Evolutionary conservation across 2,888 invertebrate genomes (phyloP).

Genomic region (Coronaproctus castanopsis): DNA sequence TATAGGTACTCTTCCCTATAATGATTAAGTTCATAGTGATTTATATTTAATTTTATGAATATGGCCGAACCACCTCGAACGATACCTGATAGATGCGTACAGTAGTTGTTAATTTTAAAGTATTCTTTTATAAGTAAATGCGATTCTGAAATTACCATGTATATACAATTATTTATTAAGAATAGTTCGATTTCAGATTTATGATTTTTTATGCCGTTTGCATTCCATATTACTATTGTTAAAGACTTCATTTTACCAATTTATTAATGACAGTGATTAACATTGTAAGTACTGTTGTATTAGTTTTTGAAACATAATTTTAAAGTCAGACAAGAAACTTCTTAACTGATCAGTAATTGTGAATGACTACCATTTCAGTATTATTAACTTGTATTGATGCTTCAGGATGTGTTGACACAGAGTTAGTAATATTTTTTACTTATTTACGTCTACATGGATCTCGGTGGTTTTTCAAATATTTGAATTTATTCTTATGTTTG

Average conservation of each 20-base stretch:
- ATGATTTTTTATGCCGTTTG: not conserved
- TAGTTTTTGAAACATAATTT: not conserved
- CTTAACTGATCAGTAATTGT: not conserved
- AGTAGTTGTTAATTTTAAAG: no score
- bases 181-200: not conserved
- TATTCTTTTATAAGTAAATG: no score
- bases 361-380: not conserved
- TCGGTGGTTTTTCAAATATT: not conserved
- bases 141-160: no score
- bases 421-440: not conserved
- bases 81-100: no score
- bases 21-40: no score
- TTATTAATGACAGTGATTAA: not conserved
- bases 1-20: no score
- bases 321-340: not conserved
- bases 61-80: no score
- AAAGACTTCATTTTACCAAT: not conserved
- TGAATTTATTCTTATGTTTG: not conserved
- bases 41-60: no score
- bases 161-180: not conserved
- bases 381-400: not conserved
- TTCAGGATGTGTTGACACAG: not conserved
- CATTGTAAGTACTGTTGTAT: not conserved
- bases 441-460: not conserved
- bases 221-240: not conserved